Conservation (phyloP, 2,113 vertebrate species). For the Emydocephalus ijimae region DNA sequence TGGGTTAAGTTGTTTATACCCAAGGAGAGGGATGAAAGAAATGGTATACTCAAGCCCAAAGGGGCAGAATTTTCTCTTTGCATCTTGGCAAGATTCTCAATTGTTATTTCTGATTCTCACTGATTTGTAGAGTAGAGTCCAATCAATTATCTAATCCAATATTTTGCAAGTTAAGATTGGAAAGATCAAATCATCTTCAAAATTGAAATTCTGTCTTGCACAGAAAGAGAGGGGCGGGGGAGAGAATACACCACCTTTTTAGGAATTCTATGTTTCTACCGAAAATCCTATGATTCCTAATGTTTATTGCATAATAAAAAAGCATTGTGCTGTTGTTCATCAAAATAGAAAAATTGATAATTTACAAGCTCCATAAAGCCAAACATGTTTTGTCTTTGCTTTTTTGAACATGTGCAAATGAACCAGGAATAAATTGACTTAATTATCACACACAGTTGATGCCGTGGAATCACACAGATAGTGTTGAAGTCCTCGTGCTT, state of each 20-base stretch:
- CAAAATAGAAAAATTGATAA: background rate
- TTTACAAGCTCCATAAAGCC: background rate
- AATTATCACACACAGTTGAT: background rate
- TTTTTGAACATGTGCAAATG: background rate
- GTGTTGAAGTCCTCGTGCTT: background rate
- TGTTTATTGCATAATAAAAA: background rate
- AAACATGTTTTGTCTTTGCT: background rate
- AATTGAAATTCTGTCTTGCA: background rate
- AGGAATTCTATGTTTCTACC: background rate
- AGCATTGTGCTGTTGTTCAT: background rate
- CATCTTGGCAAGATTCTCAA: background rate
- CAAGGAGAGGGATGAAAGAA: slow-evolving; percentile 30
- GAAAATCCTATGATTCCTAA: background rate
- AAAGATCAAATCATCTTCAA: background rate
- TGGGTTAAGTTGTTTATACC: slow-evolving; percentile 28
- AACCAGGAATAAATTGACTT: background rate
- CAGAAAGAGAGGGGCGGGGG: background rate
- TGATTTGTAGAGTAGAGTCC: background rate
- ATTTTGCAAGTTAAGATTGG: background rate
- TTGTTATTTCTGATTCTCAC: background rate
- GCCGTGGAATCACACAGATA: background rate
- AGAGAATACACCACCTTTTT: background rate
- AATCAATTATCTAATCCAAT: background rate
- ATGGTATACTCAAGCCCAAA: background rate
- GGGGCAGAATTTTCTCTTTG: background rate